phyloP scores from a whole-genome alignment of 1,140 invertebrate genomes.

The Dufourea novaeangliae region DNA sequence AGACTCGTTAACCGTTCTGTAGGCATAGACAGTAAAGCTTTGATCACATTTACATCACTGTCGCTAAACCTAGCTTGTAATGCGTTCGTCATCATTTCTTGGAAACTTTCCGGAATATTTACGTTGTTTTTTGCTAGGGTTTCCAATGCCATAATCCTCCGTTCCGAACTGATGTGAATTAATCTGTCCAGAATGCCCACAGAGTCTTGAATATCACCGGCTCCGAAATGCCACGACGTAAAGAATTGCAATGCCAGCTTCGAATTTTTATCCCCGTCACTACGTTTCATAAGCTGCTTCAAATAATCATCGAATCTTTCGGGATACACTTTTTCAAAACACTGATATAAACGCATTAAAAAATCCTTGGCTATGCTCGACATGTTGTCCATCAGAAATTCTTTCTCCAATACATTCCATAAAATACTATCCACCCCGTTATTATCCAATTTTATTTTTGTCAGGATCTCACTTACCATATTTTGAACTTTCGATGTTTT shows the following conservation, averaged over 20 bases:
- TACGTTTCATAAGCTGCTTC: conserved; percentile 68
- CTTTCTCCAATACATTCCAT: conserved; percentile 53
- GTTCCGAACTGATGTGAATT: conserved; percentile 84
- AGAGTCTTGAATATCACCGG: conserved; percentile 75
- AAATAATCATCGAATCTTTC: conserved; percentile 84
- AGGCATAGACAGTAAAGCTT: conserved; percentile 69
- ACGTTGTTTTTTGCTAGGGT: conserved; percentile 62
- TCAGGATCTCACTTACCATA: conserved; percentile 81
- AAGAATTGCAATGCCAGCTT: conserved; percentile 70
- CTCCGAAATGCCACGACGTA: conserved; percentile 72
- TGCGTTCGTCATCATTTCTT: conserved; percentile 67
- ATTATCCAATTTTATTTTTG: conserved; percentile 80
- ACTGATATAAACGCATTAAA: conserved; percentile 76
- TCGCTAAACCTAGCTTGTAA: conserved; percentile 74
- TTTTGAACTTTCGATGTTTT: conserved; percentile 52
- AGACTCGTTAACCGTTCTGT: conserved; percentile 66
- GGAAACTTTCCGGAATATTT: conserved; percentile 68
- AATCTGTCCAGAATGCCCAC: conserved; percentile 85
- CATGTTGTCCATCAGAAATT: conserved; percentile 60
- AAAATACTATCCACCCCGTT: conserved; percentile 77
- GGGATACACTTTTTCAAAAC: conserved; percentile 86
- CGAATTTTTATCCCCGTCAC: conserved; percentile 53
- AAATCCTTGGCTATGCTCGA: conserved; percentile 61
- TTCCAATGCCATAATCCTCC: conserved; percentile 84
- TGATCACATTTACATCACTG: conserved; percentile 70